Conservation (phyloP, 1,140 invertebrate genomes). For the Drosophila sturtevanti region DNA sequence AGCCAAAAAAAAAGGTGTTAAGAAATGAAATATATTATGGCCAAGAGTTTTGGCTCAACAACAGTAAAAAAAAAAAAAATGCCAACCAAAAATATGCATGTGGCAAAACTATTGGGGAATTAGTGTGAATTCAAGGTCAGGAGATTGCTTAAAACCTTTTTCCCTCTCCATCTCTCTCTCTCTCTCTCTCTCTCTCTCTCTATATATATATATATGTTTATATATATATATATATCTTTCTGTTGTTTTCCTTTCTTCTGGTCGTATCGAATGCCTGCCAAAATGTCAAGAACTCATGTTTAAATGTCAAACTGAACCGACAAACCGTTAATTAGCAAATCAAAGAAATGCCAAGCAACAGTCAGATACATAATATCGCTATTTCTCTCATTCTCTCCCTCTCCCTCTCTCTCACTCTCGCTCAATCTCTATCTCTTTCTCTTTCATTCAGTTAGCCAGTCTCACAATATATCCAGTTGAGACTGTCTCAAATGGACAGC, state of each 20-base stretch:
- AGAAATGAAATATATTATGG: background rate
- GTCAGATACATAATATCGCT: constrained; percentile 12
- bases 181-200: too few species aligned
- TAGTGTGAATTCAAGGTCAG: constrained; percentile 1
- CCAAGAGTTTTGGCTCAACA: background rate
- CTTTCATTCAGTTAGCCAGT: background rate
- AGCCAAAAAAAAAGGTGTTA: constrained; percentile 1
- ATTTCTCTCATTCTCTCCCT: background rate
- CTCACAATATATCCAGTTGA: too few species aligned
- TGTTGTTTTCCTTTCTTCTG: background rate
- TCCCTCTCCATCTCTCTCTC: too few species aligned
- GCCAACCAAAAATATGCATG: too few species aligned
- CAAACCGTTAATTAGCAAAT: constrained; percentile 81
- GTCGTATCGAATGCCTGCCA: constrained; percentile 26
- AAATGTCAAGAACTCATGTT: constrained; percentile 80
- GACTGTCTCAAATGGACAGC: constrained; percentile 41
- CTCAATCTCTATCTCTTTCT: background rate
- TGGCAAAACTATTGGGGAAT: background rate
- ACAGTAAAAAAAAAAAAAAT: background rate
- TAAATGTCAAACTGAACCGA: constrained; percentile 78
- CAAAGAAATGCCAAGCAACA: constrained; percentile 76
- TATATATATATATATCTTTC: too few species aligned
- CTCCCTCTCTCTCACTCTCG: background rate
- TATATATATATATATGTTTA: too few species aligned
- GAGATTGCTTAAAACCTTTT: background rate